These are phyloP conservation scores for Mormyrus lacerda DNA, from an alignment of 2,113 vertebrate species.

Conservation along the genomic window DNA sequence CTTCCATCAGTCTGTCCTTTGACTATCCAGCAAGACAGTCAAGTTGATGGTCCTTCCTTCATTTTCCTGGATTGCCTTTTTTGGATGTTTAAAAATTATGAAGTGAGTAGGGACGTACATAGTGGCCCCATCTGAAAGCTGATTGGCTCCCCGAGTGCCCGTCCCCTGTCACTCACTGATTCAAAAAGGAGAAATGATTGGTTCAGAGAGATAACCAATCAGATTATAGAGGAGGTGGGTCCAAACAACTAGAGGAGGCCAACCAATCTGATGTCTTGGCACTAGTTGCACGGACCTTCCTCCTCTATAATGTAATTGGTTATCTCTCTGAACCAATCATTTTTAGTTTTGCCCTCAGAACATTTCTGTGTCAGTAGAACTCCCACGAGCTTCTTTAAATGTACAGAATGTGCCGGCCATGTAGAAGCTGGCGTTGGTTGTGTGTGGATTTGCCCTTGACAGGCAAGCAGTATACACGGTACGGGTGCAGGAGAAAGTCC, in stretches of 20 bases:
- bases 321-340: too few relatives aligned
- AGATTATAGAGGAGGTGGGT: too few relatives aligned
- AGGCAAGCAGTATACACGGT: constrained; percentile 87
- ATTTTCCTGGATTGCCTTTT: not conserved
- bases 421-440: not conserved
- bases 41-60: not conserved
- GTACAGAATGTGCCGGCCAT: not conserved
- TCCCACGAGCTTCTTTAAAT: not conserved
- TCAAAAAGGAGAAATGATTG: not conserved
- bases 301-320: too few relatives aligned
- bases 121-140: not conserved
- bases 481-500: constrained; percentile 81
- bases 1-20: not conserved
- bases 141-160: not conserved
- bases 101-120: not conserved
- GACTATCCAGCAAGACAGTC: not conserved
- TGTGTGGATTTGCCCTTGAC: constrained; percentile 19
- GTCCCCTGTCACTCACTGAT: not conserved
- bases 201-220: not conserved
- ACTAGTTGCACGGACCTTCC: too few relatives aligned
- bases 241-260: too few relatives aligned
- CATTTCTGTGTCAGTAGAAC: too few relatives aligned
- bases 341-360: too few relatives aligned
- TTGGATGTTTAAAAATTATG: not conserved
- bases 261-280: too few relatives aligned